A percentile compares a stretch with the other conserved stretches of the same genome.
Evolutionary conservation across 2,113 vertebrate species (phyloP).

Genomic region (Chaenogobius annularis): DNA sequence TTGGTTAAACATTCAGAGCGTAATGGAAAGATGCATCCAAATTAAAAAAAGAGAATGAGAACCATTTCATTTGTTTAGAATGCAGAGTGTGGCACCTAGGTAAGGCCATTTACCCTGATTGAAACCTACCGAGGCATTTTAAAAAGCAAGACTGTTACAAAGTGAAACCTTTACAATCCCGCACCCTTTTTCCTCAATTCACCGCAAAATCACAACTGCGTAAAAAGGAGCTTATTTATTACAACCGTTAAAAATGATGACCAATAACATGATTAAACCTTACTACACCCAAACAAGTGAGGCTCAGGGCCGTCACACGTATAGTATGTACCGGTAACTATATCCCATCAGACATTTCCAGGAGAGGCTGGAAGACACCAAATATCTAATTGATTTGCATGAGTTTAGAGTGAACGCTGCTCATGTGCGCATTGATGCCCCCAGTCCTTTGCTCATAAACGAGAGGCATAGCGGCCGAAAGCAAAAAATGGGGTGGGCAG

Average conservation of each 20-base stretch:
- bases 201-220: neutral
- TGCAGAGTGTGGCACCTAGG: constrained; percentile 16
- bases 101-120: constrained; percentile 25
- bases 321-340: neutral
- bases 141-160: constrained; percentile 15
- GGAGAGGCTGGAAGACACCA: neutral
- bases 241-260: neutral
- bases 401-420: constrained; percentile 19
- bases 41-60: neutral
- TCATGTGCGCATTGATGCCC: constrained; percentile 9
- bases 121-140: constrained; percentile 29
- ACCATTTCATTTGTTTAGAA: neutral
- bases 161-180: constrained; percentile 28
- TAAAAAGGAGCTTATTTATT: neutral
- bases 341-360: constrained; percentile 18
- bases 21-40: neutral
- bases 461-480: constrained; percentile 28
- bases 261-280: constrained; percentile 21
- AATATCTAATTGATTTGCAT: constrained; percentile 5
- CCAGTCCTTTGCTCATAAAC: constrained; percentile 14
- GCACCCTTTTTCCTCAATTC: neutral
- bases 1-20: neutral
- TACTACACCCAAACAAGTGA: constrained; percentile 17
- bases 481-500: constrained; percentile 6
- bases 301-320: neutral